Conservation (phyloP, 1,140 invertebrate species). For the Musca domestica region DNA sequence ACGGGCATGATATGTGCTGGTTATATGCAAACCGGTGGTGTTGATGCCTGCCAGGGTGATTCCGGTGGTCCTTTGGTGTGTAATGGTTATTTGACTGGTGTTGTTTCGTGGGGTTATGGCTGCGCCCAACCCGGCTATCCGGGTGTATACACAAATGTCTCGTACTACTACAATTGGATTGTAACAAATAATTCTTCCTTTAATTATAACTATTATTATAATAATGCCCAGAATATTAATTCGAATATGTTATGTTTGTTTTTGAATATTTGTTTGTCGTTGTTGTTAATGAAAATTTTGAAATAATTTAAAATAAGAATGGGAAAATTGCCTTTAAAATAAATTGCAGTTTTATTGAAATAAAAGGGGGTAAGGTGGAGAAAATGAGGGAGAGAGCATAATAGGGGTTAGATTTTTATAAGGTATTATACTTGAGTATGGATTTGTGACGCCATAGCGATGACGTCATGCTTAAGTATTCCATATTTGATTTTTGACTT, state of each 20-base stretch:
- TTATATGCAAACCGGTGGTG: constrained; percentile 29
- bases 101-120: constrained; percentile 61
- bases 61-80: constrained; percentile 48
- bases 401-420: too few species aligned
- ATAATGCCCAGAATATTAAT: background rate
- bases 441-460: too few species aligned
- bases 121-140: constrained; percentile 59
- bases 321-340: too few species aligned
- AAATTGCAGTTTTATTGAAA: too few species aligned
- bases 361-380: too few species aligned
- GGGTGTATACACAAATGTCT: constrained; percentile 66
- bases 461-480: too few species aligned
- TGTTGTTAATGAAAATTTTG: too few species aligned
- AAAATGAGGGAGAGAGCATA: too few species aligned
- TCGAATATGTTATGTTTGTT: background rate
- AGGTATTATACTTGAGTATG: too few species aligned
- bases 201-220: constrained; percentile 32
- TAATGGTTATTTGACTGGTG: constrained; percentile 50
- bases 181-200: constrained; percentile 31
- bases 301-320: too few species aligned
- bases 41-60: constrained; percentile 50
- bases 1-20: constrained; percentile 37
- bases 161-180: constrained; percentile 59
- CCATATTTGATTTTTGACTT: too few species aligned
- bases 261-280: too few species aligned